Conservation (phyloP, 2,888 invertebrate genomes). For the Flabesymbios commensalis region DNA sequence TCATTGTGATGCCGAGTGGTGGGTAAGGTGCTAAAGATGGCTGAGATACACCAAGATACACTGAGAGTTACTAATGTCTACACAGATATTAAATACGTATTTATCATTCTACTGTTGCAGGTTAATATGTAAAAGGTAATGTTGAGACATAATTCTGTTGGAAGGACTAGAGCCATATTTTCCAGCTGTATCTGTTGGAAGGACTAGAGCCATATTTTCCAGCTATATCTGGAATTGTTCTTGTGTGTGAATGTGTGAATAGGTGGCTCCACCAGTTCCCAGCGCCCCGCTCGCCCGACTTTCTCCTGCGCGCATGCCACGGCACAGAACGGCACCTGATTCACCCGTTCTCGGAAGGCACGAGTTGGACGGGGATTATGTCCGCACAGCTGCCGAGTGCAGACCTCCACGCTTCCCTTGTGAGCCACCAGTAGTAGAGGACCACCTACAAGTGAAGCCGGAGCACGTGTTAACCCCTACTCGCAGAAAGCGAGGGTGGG, state of each 20-base stretch:
- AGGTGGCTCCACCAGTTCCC: slow-evolving; percentile 76
- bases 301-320: slow-evolving; percentile 63
- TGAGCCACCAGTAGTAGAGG: slow-evolving; percentile 88
- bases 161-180: slow-evolving; percentile 26
- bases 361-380: slow-evolving; percentile 68
- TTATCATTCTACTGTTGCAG: too few species aligned
- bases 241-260: slow-evolving; percentile 70
- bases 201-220: slow-evolving; percentile 28
- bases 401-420: slow-evolving; percentile 85
- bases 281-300: slow-evolving; percentile 52
- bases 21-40: too few species aligned
- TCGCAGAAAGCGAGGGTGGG: too few species aligned
- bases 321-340: slow-evolving; percentile 83
- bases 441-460: slow-evolving; percentile 67
- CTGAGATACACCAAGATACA: too few species aligned
- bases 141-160: too few species aligned
- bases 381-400: slow-evolving; percentile 75
- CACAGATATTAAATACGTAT: too few species aligned
- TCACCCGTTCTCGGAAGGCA: slow-evolving; percentile 74
- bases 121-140: too few species aligned
- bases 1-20: too few species aligned
- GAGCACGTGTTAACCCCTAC: too few species aligned
- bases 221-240: slow-evolving; percentile 10
- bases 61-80: too few species aligned
- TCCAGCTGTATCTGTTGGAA: slow-evolving; percentile 29